A percentile compares a stretch with the other conserved stretches of the same genome.
Conservation (phyloP, 2,113 vertebrate species). For the Machaerirhynchus nigripectus region DNA sequence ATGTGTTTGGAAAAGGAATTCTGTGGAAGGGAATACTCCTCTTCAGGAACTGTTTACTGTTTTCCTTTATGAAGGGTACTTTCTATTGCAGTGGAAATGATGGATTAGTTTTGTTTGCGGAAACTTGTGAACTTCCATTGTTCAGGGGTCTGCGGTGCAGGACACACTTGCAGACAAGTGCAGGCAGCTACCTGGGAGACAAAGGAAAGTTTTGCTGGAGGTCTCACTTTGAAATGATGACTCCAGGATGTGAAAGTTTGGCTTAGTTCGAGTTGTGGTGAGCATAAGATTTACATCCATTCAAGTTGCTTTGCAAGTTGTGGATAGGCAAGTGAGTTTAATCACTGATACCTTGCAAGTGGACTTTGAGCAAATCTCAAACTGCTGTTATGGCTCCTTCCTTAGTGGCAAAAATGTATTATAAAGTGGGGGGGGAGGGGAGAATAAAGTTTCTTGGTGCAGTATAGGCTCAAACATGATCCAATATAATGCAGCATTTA, state of each 20-base stretch:
- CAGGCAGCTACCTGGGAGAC: not conserved
- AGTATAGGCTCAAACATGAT: not conserved
- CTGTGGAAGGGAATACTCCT: not conserved
- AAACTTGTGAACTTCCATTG: constrained; percentile 34
- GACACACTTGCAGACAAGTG: not conserved
- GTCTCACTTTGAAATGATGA: not conserved
- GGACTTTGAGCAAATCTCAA: not conserved
- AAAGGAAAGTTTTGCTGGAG: constrained; percentile 4
- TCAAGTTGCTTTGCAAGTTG: not conserved
- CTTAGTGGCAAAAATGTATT: not conserved
- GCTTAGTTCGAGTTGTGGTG: not conserved
- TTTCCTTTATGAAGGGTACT: not conserved
- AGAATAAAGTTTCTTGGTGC: not conserved
- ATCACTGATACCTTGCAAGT: not conserved
- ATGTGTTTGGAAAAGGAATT: not conserved
- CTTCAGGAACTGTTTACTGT: not conserved
- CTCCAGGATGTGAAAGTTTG: constrained; percentile 27
- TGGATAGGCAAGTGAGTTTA: not conserved
- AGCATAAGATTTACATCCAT: not conserved
- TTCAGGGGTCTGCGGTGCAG: not conserved
- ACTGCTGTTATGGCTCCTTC: not conserved
- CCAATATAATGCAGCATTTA: not conserved
- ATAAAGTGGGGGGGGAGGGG: not conserved
- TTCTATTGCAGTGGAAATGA: not conserved
- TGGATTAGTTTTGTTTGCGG: not conserved